phyloP scores from a whole-genome alignment of 2,888 invertebrate genomes.

The Thereva unica region DNA sequence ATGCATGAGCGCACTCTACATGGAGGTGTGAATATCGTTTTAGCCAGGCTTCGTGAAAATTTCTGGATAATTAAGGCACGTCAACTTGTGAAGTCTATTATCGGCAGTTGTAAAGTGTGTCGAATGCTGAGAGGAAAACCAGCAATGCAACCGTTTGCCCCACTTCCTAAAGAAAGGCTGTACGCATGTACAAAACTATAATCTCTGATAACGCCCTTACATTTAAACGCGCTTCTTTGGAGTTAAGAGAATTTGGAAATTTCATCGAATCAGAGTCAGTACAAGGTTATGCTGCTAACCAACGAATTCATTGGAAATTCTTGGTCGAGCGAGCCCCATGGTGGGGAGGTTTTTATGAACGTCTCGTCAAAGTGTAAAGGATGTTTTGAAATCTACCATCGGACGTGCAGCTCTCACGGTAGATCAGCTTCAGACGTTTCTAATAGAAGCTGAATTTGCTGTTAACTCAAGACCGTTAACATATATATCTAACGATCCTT shows the following conservation, averaged over 20 bases:
- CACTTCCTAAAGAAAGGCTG: too few relatives aligned
- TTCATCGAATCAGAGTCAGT: not conserved
- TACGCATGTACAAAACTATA: not conserved
- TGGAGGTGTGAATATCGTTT: too few relatives aligned
- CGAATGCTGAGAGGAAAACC: too few relatives aligned
- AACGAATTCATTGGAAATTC: not conserved
- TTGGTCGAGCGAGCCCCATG: not conserved
- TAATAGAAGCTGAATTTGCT: not conserved
- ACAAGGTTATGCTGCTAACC: not conserved
- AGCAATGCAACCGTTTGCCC: too few relatives aligned
- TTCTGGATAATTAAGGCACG: too few relatives aligned
- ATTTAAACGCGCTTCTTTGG: not conserved
- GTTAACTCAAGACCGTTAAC: too few relatives aligned
- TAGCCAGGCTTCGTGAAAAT: too few relatives aligned
- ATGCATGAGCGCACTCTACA: too few relatives aligned
- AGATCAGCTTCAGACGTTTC: not conserved
- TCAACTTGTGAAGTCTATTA: too few relatives aligned
- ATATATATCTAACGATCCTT: too few relatives aligned
- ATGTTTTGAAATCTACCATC: not conserved
- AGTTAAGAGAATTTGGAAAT: not conserved
- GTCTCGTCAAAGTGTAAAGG: not conserved
- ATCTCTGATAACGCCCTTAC: not conserved
- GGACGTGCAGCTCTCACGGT: not conserved
- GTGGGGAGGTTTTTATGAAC: too few relatives aligned
- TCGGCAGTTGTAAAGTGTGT: too few relatives aligned